phyloP scores from a whole-genome alignment of 2,113 vertebrate genomes.

The Cephalopholis sonnerati region DNA sequence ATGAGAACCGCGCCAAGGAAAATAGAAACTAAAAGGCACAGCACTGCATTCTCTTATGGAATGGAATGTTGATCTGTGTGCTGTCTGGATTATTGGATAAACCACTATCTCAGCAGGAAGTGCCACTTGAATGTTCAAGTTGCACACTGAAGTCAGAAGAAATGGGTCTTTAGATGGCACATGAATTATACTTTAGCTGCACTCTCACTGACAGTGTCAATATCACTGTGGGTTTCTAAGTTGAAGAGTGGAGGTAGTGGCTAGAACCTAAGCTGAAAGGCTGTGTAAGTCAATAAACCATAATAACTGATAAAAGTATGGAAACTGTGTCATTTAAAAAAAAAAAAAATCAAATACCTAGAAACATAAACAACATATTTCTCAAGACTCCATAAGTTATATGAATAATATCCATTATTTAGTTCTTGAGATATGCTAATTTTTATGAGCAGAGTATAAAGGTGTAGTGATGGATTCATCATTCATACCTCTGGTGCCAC shows the following conservation, averaged over 20 bases:
- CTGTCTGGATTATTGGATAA: constrained; percentile 26
- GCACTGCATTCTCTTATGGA: constrained; percentile 1
- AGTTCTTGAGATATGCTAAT: too few relatives aligned
- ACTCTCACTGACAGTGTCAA: background rate
- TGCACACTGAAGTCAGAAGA: constrained; percentile 6
- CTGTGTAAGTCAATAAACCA: too few relatives aligned
- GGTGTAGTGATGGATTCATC: too few relatives aligned
- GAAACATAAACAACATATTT: too few relatives aligned
- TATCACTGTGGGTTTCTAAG: background rate
- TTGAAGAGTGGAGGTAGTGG: background rate
- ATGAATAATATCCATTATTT: too few relatives aligned
- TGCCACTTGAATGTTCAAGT: constrained; percentile 23
- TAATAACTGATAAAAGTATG: too few relatives aligned
- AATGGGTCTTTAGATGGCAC: constrained; percentile 40
- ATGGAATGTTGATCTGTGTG: constrained; percentile 28
- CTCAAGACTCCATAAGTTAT: too few relatives aligned
- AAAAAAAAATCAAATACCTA: too few relatives aligned
- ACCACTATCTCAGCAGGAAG: constrained; percentile 46
- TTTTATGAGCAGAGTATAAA: too few relatives aligned
- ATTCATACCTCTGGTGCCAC: too few relatives aligned
- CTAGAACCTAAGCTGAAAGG: background rate
- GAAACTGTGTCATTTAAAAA: too few relatives aligned
- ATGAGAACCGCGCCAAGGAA: constrained; percentile 17
- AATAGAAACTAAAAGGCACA: constrained; percentile 20
- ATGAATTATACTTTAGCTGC: constrained; percentile 26